Base-by-base conservation (phyloP, 2,113 vertebrate species). In the Colaptes auratus region DNA sequence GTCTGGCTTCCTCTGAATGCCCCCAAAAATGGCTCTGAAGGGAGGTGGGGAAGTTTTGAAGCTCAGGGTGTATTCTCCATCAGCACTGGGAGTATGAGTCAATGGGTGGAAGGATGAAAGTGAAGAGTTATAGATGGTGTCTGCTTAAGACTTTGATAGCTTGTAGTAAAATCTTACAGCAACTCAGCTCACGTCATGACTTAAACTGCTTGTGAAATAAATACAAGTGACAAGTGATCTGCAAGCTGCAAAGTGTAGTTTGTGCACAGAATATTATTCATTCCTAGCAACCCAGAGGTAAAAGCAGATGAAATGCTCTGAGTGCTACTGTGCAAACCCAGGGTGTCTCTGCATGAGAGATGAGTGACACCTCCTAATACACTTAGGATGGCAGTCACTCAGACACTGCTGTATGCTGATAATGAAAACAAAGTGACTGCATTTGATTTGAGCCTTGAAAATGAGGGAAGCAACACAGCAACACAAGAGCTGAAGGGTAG, bases 191-290 rank as follows among this genome's bases (percentile, higher is more conserved):
- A 7, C 2, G 4, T 92, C 48, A 20, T 36, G 48, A 73, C 83
- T 88, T 83, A 52, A 92, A 76, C 72, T 70, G 86, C 91, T 70
- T 44, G 81, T 93, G 92, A 93, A 92, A 92, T 82, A 79, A 77
- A 88, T 91, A 46, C 19, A 65, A 16, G 66, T 72, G 93, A 79
- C 79, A 65, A 39, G 39, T 39, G 90, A 83, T 72, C 78, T 20
- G 52, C 17, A 56, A 31, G 33, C n/a, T 92, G 70, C 90, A 73
- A 8, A 10, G 46, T 65, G 7, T 60, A 2, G 28, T 44, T 46
- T 95, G 50, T 35, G 70, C 83, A 63, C 52, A 17, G 75, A 81
- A n/a, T 70, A 70, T 56, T 64, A 83, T 63, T 89, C 71, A 84
- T 88, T 72, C 6, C 10, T 44, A 27, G 14, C 30, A 74, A 66